Evolutionary conservation across 1,140 invertebrate genomes (phyloP), one percentile per base, ranked within the genome.

Genomic region (Adelges cooleyi): DNA sequence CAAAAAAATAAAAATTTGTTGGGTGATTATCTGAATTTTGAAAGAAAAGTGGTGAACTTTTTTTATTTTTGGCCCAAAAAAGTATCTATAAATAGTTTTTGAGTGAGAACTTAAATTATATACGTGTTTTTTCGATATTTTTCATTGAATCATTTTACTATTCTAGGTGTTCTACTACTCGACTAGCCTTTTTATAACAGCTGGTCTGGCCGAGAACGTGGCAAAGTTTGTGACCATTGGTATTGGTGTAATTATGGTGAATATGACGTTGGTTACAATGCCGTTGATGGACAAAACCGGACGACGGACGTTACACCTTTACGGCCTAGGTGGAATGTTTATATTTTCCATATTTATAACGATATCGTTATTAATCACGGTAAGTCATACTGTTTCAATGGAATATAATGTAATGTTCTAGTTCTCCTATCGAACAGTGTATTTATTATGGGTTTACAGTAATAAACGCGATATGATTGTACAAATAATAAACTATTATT

Each of bases 301-400:
- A 51, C 80, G 95, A 53, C 80, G 94, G 68, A 95, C 92, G 1
- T 80, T 98, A n/a, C 92, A 96, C 73, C 82, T 98, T 13, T 91
- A 92, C 71, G 94, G 94, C 66, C 84, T 98, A 69, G 88, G 91
- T 70, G 91, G 92, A 73, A 98, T 98, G 92, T 95, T 95, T 77
- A 89, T 95, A 75, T 94, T 95, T 78, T 95, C 93, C 73, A 90
- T 97, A 74, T 90, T 96, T 79, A 92, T 98, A 76, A 96, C 93
- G 68, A 95, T 97, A 77, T 93, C 91, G 68, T 87, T 95, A 75
- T 83, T 95, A 71, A 90, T 95, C 76, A 92, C 90, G 85, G 91
- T 86, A 79, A 78, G 78, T 77, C n/a, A n/a, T n/a, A n/a, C n/a
- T n/a, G n/a, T n/a, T n/a, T n/a, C n/a, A n/a, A n/a, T n/a, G n/a